Conservation (phyloP, 1,140 invertebrate genomes). For the Steinernema khuongi region DNA sequence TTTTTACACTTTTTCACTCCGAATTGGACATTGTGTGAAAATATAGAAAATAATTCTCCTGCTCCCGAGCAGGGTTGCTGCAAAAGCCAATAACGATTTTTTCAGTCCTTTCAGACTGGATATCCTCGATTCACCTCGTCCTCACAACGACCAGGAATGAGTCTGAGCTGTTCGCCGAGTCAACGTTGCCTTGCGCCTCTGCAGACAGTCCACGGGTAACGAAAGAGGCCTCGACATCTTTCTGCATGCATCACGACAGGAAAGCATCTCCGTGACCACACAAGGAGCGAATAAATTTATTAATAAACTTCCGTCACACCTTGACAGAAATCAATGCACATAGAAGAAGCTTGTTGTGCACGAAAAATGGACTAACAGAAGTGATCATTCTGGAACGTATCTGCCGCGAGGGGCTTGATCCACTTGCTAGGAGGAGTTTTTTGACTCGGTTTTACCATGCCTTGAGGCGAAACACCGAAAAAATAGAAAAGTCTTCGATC, state of each 20-base stretch:
- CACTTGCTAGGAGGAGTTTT: constrained; percentile 31
- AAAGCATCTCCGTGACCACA: too few relatives aligned
- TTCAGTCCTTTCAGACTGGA: background rate
- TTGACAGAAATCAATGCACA: constrained; percentile 7
- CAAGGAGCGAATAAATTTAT: too few relatives aligned
- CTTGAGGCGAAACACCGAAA: too few relatives aligned
- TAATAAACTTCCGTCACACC: too few relatives aligned
- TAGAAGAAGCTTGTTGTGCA: background rate
- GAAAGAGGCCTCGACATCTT: background rate
- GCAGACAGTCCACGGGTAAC: background rate
- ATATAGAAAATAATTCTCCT: too few relatives aligned
- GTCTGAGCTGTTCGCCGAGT: background rate
- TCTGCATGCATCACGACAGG: too few relatives aligned
- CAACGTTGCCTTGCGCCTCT: background rate
- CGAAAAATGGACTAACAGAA: background rate
- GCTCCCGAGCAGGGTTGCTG: too few relatives aligned
- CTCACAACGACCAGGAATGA: background rate
- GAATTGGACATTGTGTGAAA: too few relatives aligned
- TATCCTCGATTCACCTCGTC: background rate
- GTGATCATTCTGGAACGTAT: constrained; percentile 1
- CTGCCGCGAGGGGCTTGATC: background rate
- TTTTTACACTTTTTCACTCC: too few relatives aligned
- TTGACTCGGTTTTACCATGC: too few relatives aligned
- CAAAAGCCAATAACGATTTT: too few relatives aligned
- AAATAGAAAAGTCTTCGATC: too few relatives aligned